These are phyloP conservation scores for Rhyzopertha dominica DNA, from an alignment of 1,140 invertebrate genomes.

Conservation along the genomic window DNA sequence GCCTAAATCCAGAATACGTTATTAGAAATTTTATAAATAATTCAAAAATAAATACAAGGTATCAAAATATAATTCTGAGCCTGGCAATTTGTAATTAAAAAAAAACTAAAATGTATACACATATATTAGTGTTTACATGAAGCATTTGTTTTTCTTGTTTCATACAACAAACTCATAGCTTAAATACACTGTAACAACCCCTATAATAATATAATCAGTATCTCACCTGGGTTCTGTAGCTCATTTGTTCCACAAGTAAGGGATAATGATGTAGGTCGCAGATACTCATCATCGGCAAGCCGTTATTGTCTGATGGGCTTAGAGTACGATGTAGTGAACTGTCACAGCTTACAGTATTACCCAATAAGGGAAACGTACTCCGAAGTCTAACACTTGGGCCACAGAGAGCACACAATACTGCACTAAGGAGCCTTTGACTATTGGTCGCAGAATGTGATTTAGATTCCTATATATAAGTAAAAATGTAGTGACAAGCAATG, in stretches of 20 bases:
- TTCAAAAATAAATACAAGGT: no score
- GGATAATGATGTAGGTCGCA: conserved; percentile 72
- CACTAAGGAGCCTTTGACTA: conserved; percentile 69
- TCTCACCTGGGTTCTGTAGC: conserved; percentile 61
- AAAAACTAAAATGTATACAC: no score
- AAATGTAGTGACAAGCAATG: background rate
- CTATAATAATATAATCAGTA: no score
- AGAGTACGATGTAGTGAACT: conserved; percentile 53
- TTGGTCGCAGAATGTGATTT: conserved; percentile 33
- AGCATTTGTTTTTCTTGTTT: no score
- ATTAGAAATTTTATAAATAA: no score
- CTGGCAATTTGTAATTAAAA: no score
- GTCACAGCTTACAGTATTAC: conserved; percentile 46
- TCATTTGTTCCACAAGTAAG: conserved; percentile 77
- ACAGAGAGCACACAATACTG: conserved; percentile 75
- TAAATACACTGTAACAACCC: no score
- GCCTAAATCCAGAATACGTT: no score
- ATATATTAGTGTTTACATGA: no score
- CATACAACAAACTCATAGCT: no score
- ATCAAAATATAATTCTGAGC: no score
- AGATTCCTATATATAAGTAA: conserved; percentile 23
- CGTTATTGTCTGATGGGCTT: conserved; percentile 66
- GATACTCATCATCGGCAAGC: conserved; percentile 63
- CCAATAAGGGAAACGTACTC: conserved; percentile 69
- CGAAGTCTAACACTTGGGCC: conserved; percentile 72